phyloP scores from a whole-genome alignment of 2,888 invertebrate species.

The Eupithecia dodoneata region DNA sequence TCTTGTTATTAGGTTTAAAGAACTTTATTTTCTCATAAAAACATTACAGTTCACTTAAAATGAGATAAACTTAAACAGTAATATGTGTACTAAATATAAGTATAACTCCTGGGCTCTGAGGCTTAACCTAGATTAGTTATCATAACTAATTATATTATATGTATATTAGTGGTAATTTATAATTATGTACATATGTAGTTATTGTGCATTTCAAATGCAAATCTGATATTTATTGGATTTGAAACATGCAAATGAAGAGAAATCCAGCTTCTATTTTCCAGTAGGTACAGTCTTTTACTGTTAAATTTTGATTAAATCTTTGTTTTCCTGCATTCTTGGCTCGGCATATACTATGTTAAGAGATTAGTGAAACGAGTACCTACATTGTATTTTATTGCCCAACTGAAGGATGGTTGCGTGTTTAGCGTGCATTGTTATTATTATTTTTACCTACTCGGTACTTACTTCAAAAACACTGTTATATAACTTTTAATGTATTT shows the following conservation, averaged over 20 bases:
- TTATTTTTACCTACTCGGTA: neutral
- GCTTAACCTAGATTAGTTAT: too few species aligned
- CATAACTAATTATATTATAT: too few species aligned
- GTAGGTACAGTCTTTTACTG: neutral
- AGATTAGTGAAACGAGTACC: neutral
- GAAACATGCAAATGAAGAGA: neutral
- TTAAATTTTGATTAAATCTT: constrained; percentile 14
- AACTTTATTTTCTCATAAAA: too few species aligned
- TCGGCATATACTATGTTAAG: neutral
- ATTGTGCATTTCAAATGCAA: neutral
- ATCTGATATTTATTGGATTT: neutral
- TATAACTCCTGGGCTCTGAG: too few species aligned
- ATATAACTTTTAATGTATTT: neutral
- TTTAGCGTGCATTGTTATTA: neutral
- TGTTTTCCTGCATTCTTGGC: constrained; percentile 7
- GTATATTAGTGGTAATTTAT: too few species aligned
- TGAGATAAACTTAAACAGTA: too few species aligned
- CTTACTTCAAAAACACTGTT: neutral
- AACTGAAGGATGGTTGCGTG: neutral
- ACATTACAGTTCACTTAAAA: too few species aligned
- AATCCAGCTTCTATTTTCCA: neutral
- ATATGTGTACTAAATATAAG: too few species aligned
- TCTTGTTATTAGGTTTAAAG: too few species aligned
- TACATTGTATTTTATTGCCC: constrained; percentile 12
- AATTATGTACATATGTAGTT: too few species aligned